A percentile compares a stretch with the other conserved stretches of the same genome.
These are phyloP conservation scores for Apis laboriosa DNA, from an alignment of 1,140 invertebrate species.

Conservation along the genomic window DNA sequence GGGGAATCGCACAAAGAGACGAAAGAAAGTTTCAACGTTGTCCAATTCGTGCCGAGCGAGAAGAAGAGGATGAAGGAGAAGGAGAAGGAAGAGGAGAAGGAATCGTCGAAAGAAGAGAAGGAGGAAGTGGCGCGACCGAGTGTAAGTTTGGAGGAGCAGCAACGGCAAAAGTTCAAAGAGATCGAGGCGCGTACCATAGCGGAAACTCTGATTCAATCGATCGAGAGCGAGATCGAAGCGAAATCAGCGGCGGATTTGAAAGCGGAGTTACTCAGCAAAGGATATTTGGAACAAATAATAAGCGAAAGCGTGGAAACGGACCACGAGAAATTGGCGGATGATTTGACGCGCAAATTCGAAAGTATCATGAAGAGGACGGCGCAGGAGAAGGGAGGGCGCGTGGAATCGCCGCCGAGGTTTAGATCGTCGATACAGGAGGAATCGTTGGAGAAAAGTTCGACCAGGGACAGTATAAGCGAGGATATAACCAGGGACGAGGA, in stretches of 20 bases:
- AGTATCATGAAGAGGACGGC: conserved; percentile 66
- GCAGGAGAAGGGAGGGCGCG: not conserved
- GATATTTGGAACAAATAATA: conserved; percentile 60
- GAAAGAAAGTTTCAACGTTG: conserved; percentile 43
- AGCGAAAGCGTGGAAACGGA: conserved; percentile 64
- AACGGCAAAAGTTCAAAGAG: conserved; percentile 67
- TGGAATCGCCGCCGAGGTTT: conserved; percentile 5
- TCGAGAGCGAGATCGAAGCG: conserved; percentile 73
- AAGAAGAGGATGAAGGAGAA: not conserved
- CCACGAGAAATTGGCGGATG: conserved; percentile 73
- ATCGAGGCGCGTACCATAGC: conserved; percentile 72
- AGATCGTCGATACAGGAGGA: conserved; percentile 55
- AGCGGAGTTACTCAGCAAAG: conserved; percentile 49
- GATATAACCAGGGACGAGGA: conserved; percentile 76
- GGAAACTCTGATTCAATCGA: conserved; percentile 73
- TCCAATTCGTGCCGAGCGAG: conserved; percentile 40
- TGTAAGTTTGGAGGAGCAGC: conserved; percentile 62
- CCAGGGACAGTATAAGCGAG: conserved; percentile 71
- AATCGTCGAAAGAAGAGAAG: not conserved
- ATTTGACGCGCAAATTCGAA: conserved; percentile 75
- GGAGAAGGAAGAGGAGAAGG: not conserved
- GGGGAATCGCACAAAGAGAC: conserved; percentile 66
- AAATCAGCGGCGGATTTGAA: conserved; percentile 66
- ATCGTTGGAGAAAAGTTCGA: conserved; percentile 63
- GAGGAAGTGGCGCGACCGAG: not conserved